Base-by-base conservation (phyloP, 2,797 vertebrate species). In the Malacoctenus gilli region DNA sequence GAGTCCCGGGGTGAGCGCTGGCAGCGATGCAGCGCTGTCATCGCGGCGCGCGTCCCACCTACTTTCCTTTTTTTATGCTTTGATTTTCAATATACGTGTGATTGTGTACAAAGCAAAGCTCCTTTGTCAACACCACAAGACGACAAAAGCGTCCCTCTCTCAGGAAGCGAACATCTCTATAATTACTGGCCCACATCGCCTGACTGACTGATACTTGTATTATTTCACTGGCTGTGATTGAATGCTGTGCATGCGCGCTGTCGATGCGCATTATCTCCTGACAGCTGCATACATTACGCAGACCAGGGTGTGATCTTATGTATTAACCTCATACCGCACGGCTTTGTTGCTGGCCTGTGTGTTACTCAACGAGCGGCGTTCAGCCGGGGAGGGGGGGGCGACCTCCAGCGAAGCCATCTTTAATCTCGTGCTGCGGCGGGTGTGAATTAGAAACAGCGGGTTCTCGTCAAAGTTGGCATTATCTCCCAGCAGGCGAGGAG, bases 371-470 rank as follows among this genome's bases (percentile, higher is more conserved):
- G 14, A 43, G 46, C 43, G 23, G 5, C 42, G 25, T 36, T 51
- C 8, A 40, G 19, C 41, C 23, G 13, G 39, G 18, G 35, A 8
- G 14, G 28, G 31, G 22, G n/a, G 32, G 8, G 23, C 42, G 32
- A 18, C 63, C n/a, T 59, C 18, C 44, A 22, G 31, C 23, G 35
- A 63, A 72, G 50, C 35, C 52, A 47, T 37, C 53, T 42, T 40
- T 12, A 35, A 65, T 68, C 36, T 51, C 69, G 6, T 56, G 50
- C 4, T 28, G 28, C 23, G 53, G 41, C 44, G 72, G 47, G 47
- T 73, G 65, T 50, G 61, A 67, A 67, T 62, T 19, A 46, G 41
- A 12, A 10, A 32, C 44, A 38, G 30, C 47, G 30, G 41, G 10
- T 23, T 62, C 13, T 12, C 14, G 19, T 57, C 15, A 25, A 19